Conservation (phyloP, 1,140 invertebrate species). For the Ceratina australensis region DNA sequence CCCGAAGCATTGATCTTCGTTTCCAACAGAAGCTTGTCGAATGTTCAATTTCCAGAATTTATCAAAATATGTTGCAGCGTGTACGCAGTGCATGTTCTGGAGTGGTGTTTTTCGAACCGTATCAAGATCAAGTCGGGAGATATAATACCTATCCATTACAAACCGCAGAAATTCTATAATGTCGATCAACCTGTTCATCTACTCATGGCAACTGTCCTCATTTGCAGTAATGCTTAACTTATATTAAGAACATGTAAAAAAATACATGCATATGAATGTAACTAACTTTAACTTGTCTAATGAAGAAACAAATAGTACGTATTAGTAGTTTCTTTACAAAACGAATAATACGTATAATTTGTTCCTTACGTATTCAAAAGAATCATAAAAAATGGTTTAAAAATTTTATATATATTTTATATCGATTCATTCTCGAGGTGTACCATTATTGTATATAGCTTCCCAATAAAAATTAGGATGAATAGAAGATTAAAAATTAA, state of each 20-base stretch:
- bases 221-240: neutral
- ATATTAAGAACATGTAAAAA: neutral
- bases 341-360: too few relatives aligned
- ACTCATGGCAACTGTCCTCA: slow-evolving; percentile 3
- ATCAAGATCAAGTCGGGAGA: slow-evolving; percentile 51
- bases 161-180: slow-evolving; percentile 72
- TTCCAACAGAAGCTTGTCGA: neutral
- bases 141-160: slow-evolving; percentile 71
- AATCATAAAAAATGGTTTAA: too few relatives aligned
- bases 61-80: slow-evolving; percentile 1
- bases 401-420: too few relatives aligned
- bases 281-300: too few relatives aligned
- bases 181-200: slow-evolving; percentile 50
- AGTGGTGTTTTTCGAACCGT: slow-evolving; percentile 38
- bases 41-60: neutral
- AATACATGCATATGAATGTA: too few relatives aligned
- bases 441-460: neutral
- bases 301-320: too few relatives aligned
- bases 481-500: too few relatives aligned
- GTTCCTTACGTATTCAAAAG: too few relatives aligned
- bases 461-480: neutral
- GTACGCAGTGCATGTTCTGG: slow-evolving; percentile 42
- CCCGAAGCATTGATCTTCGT: neutral
- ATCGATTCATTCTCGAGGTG: too few relatives aligned
- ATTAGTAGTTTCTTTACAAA: too few relatives aligned